Conservation (phyloP, 2,888 invertebrate genomes). For the Hypomecis punctinalis region DNA sequence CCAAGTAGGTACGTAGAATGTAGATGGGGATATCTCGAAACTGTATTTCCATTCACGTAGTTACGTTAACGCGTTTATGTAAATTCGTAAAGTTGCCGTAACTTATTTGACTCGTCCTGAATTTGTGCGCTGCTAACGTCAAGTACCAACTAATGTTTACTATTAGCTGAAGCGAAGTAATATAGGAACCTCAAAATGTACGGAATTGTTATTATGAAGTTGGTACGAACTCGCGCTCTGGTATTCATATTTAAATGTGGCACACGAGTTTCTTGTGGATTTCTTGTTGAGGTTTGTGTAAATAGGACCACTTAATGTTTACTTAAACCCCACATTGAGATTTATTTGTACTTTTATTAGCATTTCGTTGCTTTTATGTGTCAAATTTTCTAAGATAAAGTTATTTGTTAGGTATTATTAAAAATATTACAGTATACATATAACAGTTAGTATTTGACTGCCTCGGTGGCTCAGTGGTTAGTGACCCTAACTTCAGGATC, state of each 20-base stretch:
- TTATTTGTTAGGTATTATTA: too few species aligned
- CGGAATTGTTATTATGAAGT: constrained; percentile 19
- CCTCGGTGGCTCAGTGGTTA: too few species aligned
- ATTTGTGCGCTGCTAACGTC: constrained; percentile 54
- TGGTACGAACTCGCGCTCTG: constrained; percentile 1
- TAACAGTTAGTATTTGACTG: too few species aligned
- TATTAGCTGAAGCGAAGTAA: constrained; percentile 37
- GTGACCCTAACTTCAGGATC: too few species aligned
- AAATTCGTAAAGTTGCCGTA: constrained; percentile 66
- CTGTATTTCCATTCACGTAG: constrained; percentile 63
- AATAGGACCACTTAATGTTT: constrained; percentile 1
- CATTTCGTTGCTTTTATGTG: too few species aligned
- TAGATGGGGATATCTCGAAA: constrained; percentile 49
- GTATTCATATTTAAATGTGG: constrained; percentile 24
- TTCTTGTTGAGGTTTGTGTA: constrained; percentile 3
- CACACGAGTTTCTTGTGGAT: constrained; percentile 38
- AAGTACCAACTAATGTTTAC: constrained; percentile 45
- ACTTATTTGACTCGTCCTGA: constrained; percentile 66
- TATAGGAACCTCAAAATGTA: constrained; percentile 30
- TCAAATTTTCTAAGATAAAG: too few species aligned
- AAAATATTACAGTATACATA: too few species aligned
- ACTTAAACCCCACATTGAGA: not conserved
- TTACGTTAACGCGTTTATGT: constrained; percentile 68
- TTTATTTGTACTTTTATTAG: not conserved
- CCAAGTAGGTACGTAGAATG: constrained; percentile 43